Conservation (phyloP, 2,888 invertebrate species). For the Cheiracanthium punctorium region DNA sequence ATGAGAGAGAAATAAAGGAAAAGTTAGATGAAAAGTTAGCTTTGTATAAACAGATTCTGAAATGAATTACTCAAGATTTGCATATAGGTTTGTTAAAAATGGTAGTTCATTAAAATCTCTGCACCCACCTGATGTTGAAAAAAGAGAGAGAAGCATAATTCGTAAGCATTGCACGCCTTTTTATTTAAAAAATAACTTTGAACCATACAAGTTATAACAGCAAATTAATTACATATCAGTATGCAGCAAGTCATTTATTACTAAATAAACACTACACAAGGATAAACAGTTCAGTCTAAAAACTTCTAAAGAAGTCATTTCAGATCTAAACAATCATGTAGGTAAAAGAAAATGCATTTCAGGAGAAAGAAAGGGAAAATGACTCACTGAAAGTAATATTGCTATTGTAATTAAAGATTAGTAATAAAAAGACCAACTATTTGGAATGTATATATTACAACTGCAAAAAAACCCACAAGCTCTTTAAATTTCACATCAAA, state of each 20-base stretch:
- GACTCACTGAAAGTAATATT: background rate
- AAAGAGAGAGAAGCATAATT: background rate
- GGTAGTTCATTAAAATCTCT: too few relatives aligned
- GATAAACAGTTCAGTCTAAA: background rate
- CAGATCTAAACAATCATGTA: background rate
- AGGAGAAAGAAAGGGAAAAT: background rate
- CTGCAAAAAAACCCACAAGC: too few relatives aligned
- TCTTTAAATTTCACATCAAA: too few relatives aligned
- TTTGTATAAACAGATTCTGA: too few relatives aligned
- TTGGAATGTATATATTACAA: too few relatives aligned
- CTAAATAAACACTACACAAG: background rate
- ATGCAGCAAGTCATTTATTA: conserved; percentile 19
- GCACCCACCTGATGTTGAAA: too few relatives aligned
- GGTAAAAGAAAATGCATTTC: background rate
- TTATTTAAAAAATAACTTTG: conserved; percentile 67
- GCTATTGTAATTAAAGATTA: too few relatives aligned
- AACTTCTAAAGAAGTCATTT: background rate
- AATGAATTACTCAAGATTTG: too few relatives aligned
- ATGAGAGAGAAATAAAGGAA: too few relatives aligned
- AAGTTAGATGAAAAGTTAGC: too few relatives aligned
- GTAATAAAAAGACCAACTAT: too few relatives aligned
- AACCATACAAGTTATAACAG: conserved; percentile 52
- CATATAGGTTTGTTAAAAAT: too few relatives aligned
- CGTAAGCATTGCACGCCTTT: conserved; percentile 54
- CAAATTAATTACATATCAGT: conserved; percentile 47